Base-by-base conservation (phyloP, 1,140 invertebrate species). In the Teleopsis dalmanni region DNA sequence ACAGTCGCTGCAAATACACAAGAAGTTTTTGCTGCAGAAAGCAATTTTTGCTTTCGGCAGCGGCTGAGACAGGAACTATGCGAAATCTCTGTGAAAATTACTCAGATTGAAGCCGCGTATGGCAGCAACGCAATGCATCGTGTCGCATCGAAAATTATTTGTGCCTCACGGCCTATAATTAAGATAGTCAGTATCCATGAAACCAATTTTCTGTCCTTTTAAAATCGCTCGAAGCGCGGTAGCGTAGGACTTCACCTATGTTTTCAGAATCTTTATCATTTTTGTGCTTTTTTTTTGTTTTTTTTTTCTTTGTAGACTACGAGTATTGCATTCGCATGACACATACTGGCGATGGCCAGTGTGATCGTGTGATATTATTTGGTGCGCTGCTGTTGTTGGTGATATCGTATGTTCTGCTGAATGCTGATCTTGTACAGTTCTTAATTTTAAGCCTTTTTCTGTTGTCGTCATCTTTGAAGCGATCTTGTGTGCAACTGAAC, bases 171-270 rank as follows among this genome's bases (percentile, higher is more conserved):
- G 49, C 44, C 35, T 51, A 51, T 51, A 51, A 51, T 51, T 51
- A 51, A 51, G 49, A 51, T 51, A 51, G 49, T 47, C 49, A 47
- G 49, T 51, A 43, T 37, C 49, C 49, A 38, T 51, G 49, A 51
- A 51, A 51, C 49, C 49, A 51, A 51, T 51, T 50, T 51, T 51
- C 49, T 51, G 49, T 47, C 49, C 49, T 47, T 51, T 51, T 34
- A 33, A 51, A 46, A 40, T 16, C 35, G 49, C 49, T 51, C 37
- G 40, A 41, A 50, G 48, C n/a, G n/a, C n/a, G n/a, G n/a, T n/a
- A n/a, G n/a, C n/a, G n/a, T n/a, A n/a, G n/a, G n/a, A n/a, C n/a
- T n/a, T n/a, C n/a, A n/a, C n/a, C n/a, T n/a, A n/a, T n/a, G n/a
- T n/a, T n/a, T n/a, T n/a, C n/a, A n/a, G n/a, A n/a, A n/a, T n/a